Conservation (phyloP, 2,113 vertebrate species). For the pig (Sus scrofa) region DNA sequence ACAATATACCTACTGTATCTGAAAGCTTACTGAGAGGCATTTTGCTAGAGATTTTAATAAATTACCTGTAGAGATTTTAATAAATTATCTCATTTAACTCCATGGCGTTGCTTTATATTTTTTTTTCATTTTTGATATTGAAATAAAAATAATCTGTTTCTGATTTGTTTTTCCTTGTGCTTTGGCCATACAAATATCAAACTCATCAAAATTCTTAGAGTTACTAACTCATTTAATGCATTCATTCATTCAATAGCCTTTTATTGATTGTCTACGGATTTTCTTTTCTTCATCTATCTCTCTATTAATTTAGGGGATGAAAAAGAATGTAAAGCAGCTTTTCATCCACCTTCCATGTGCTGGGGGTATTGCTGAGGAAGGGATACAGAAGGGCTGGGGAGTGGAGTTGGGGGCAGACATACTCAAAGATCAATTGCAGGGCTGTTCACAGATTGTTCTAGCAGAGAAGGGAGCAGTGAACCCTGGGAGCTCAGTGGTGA, state of each 20-base stretch:
- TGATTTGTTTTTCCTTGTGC: not conserved
- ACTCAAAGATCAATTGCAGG: not conserved
- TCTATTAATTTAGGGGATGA: not conserved
- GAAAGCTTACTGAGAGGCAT: not conserved
- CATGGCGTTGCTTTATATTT: not conserved
- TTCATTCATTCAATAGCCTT: not conserved
- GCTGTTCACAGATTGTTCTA: not conserved
- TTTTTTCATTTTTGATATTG: not conserved
- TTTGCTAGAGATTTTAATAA: not conserved
- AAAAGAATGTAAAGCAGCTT: not conserved
- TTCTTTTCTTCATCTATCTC: not conserved
- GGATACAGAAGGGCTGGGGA: fast-evolving
- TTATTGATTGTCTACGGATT: not conserved
- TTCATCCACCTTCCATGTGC: not conserved
- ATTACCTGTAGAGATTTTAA: not conserved
- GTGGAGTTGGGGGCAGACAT: fast-evolving
- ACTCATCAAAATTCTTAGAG: not conserved
- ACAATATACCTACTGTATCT: not conserved
- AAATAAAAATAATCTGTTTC: not conserved
- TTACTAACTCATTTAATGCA: not conserved
- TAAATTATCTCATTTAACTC: constrained; percentile 42
- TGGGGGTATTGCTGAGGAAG: too few relatives aligned
- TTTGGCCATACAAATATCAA: not conserved
- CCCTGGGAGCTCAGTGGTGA: not conserved
- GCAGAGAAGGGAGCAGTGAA: not conserved